Evolutionary conservation across 2,888 invertebrate genomes (phyloP), one percentile per base, ranked within the genome.

Genomic region (Hydrotaea cyrtoneurina): DNA sequence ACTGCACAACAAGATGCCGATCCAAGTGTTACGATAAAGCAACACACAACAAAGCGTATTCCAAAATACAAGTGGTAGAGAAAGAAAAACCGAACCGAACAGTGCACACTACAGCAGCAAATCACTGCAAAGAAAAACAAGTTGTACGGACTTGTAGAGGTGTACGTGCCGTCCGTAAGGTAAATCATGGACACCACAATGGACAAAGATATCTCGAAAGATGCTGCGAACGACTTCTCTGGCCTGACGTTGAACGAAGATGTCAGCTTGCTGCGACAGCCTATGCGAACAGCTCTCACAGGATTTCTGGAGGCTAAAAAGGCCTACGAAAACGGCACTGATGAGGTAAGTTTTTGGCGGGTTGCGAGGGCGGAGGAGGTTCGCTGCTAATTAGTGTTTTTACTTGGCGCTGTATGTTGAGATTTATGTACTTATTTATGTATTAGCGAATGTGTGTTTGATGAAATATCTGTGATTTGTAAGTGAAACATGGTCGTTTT

Each of bases 241-340:
- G 69, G 46, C 5, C n/a, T 69, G 43, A 15, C 66, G 15, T 17
- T 43, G 2, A 46, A 66, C 55, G 80, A 81, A 19, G 94, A 95
- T 89, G 93, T 94, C 89, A 93, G 94, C 88, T 88, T 94, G 84
- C 92, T 95, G 53, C 93, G 94, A 87, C 95, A 95, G 90, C 96
- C 96, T 19, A 94, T 96, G 88, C 93, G 93, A 82, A 95, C 95
- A 79, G 96, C 95, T 91, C 92, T 95, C 77, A 94, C 94, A 86
- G 95, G 95, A 72, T 94, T 96, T 89, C 93, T 93, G 79, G 95
- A 97, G 91, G 95, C 96, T 15, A 93, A 95, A 57, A 94, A 95
- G 89, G 94, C 96, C 82, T 95, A 95, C 90, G 95, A 96, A 89
- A 94, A 94, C 88, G 96, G 96, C 74, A 96, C 96, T 87, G 94